These are phyloP conservation scores for Zosterops hypoxanthus DNA, from an alignment of 2,113 vertebrate species.

Conservation along the genomic window DNA sequence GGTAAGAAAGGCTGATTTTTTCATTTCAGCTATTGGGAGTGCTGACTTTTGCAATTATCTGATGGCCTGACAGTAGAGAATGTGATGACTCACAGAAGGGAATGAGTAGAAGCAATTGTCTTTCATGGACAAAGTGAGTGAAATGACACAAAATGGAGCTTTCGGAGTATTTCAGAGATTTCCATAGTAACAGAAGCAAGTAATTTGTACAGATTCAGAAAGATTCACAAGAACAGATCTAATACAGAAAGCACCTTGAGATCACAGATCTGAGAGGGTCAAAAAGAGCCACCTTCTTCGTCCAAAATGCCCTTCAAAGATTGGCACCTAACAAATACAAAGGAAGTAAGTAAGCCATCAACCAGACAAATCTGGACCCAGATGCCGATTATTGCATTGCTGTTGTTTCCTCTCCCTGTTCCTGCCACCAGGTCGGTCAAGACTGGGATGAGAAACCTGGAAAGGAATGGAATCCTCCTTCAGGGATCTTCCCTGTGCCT, in stretches of 20 bases:
- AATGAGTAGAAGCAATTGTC: neutral
- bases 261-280: neutral
- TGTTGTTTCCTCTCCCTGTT: neutral
- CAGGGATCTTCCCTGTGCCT: neutral
- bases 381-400: neutral
- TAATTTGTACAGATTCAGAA: neutral
- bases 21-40: neutral
- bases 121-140: neutral
- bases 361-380: neutral
- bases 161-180: neutral
- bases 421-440: neutral
- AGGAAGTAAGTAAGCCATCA: neutral
- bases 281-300: neutral
- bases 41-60: neutral
- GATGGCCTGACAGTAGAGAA: neutral
- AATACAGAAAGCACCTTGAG: neutral
- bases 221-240: neutral
- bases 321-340: neutral
- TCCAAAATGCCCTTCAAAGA: neutral
- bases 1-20: neutral
- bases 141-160: neutral
- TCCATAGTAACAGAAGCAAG: neutral
- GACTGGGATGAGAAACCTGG: neutral
- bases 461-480: neutral
- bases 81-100: neutral